Evolutionary conservation across 2,113 vertebrate genomes (phyloP), one percentile per base, ranked within the genome.

Genomic region (Caloenas nicobarica): DNA sequence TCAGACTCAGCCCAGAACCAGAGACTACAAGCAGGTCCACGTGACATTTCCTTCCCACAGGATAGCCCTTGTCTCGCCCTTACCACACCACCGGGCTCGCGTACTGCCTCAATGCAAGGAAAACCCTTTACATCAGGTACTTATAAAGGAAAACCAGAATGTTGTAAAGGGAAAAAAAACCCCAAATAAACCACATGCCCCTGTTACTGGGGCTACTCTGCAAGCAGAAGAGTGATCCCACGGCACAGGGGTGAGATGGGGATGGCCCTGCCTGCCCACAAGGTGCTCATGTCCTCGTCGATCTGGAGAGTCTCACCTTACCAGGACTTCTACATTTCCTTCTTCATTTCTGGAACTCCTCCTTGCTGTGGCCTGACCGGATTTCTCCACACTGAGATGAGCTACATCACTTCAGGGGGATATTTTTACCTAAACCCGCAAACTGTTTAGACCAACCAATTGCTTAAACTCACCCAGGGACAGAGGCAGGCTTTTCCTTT

Each of bases 31-130:
- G 46, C 0, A 2, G 70, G 29, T 51, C 7, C 38, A 15, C 5
- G 10, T 12, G 31, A 25, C 29, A 34, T 42, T 58, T 83, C 60
- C 51, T 62, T 57, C 62, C 29, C 15, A 9, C 19, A 4, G 1
- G 48, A 50, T 6, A 74, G 4, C 17, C 23, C 26, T 40, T 8
- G 3, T 15, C 19, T 21, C 28, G 48, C 36, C 36, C 72, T 46
- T 2, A 19, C 46, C n/a, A 21, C 54, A 51, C 40, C 40, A 24
- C 48, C 15, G 38, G 19, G 42, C 34, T 51, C 31, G 7, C 31
- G 5, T 7, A 80, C 10, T 0, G 1, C 54, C 65, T 26, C 2
- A 5, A n/a, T 10, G 19, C 61, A 85, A 62, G 34, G 15, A 53
- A 33, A 62, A 51, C 7, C 15, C 54, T 65, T n/a, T 54, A 15